Base-by-base conservation (phyloP, 2,113 vertebrate species). In the Microtus richardsoni region DNA sequence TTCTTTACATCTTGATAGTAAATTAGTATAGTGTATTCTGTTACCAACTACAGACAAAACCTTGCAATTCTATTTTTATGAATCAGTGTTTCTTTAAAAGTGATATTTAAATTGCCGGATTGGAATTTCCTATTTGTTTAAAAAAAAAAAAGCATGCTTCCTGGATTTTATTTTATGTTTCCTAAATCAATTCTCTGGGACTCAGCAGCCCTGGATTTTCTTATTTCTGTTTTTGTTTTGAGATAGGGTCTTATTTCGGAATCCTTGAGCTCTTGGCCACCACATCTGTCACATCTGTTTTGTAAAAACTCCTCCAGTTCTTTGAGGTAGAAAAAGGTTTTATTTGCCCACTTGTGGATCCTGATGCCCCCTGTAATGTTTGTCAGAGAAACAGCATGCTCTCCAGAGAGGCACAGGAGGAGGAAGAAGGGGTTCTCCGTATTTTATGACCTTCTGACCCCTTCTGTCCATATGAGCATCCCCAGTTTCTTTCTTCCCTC, bases 11-110 rank as follows among this genome's bases (percentile, higher is more conserved):
- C 49, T 49, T 49, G 41, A 58, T 62, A 19, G 30, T 73, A 95
- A 87, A 94, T 95, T 89, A 84, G 94, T 88, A 73, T 91, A 66
- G 88, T 52, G 24, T 58, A 89, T 93, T 95, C 86, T 22, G 39
- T 88, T 85, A 73, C 93, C 68, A 75, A 33, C 9, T 75, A 26
- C 6, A 75, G 93, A 60, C 12, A 39, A n/a, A 96, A 79, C 62
- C 49, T 52, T 16, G 64, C 75, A 75, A 70, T 88, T 96, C 86
- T 87, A 64, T 89, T 97, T 89, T 95, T 52, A 93, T 62, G 3
- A 88, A 78, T 74, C 39, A 64, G 4, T 86, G 47, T 91, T 93
- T 87, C 24, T 93, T 70, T 49, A 49, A 87, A 79, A 39, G 24
- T 70, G 8, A 84, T 88, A 14, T 75, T 91, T 90, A 83, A 86